A percentile compares a stretch with the other conserved stretches of the same genome.
Conservation (phyloP, 2,113 vertebrate genomes). For the Mesoclemmys tuberculata region DNA sequence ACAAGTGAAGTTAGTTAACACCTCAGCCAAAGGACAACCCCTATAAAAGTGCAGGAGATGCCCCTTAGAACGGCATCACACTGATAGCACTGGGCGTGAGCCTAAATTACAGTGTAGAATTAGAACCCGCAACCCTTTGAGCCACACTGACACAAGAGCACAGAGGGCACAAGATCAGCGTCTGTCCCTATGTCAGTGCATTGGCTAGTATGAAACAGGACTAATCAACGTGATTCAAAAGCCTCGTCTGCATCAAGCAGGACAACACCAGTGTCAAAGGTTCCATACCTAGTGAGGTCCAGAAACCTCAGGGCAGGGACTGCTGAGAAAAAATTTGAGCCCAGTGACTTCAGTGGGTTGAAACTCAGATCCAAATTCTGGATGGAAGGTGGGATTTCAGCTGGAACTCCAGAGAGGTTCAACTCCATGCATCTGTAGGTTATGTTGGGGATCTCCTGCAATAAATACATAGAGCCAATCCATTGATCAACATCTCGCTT, state of each 20-base stretch:
- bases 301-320: constrained; percentile 72
- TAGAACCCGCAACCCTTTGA: background rate
- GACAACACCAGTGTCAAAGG: background rate
- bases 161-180: background rate
- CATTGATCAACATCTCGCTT: background rate
- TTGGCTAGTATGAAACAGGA: background rate
- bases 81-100: background rate
- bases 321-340: constrained; percentile 67
- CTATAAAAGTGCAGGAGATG: background rate
- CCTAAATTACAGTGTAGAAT: background rate
- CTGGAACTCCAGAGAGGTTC: constrained; percentile 64
- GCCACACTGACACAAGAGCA: background rate
- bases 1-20: background rate
- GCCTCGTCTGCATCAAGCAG: background rate
- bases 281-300: constrained; percentile 81
- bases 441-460: constrained; percentile 73
- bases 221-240: background rate
- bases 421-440: constrained; percentile 71
- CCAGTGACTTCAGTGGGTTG: constrained; percentile 69
- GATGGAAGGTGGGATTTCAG: constrained; percentile 67
- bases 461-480: constrained; percentile 21
- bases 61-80: background rate
- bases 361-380: constrained; percentile 81
- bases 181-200: background rate
- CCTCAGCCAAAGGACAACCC: too few relatives aligned